Percentiles rank a stretch among this genome's conserved stretches.
Conservation (phyloP, 2,113 vertebrate genomes). For the Apodemus speciosus region DNA sequence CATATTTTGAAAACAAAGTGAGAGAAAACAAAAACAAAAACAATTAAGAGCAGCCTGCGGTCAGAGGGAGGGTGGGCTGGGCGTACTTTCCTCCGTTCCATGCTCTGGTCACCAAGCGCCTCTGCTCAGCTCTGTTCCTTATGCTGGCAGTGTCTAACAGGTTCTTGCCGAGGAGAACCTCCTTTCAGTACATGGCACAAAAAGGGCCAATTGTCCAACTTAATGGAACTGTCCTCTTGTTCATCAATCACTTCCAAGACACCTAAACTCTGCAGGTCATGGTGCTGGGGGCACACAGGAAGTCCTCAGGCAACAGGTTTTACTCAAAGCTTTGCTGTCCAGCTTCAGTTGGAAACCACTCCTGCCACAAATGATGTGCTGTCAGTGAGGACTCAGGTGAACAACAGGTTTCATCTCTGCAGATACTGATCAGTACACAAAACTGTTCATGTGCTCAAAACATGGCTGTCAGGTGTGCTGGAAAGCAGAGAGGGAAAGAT, state of each 20-base stretch:
- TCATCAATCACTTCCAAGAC: neutral
- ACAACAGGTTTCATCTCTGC: neutral
- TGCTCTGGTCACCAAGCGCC: neutral
- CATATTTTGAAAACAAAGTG: neutral
- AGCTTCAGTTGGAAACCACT: neutral
- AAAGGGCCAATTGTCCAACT: neutral
- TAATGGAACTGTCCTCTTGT: neutral
- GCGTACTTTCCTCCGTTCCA: too few species aligned
- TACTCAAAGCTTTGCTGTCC: neutral
- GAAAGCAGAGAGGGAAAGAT: neutral
- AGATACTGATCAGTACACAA: neutral
- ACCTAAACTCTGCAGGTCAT: neutral
- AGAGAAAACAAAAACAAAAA: neutral
- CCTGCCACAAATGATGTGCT: neutral
- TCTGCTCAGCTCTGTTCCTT: neutral
- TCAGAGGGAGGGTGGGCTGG: neutral
- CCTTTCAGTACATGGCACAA: constrained; percentile 12
- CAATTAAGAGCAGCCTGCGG: neutral
- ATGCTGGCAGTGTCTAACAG: neutral
- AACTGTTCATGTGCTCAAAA: neutral
- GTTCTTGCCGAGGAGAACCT: neutral
- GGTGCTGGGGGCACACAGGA: neutral
- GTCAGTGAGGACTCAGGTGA: neutral
- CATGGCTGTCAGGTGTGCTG: neutral
- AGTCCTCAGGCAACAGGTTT: neutral